phyloP scores from a whole-genome alignment of 2,797 vertebrate species.

The Poeciliopsis paucimaculata region DNA sequence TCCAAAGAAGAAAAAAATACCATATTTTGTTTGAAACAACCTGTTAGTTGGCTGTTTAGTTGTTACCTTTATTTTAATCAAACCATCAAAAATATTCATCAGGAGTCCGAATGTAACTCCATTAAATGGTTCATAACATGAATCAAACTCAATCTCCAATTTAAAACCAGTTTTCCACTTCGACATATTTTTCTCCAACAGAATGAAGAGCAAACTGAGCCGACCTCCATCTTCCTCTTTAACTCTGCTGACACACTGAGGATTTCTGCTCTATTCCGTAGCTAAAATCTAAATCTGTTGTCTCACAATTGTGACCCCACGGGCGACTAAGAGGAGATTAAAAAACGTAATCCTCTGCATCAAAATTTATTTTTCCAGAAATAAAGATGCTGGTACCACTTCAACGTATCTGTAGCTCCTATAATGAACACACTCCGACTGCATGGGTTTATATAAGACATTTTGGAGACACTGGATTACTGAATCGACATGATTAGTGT shows the following conservation, averaged over 20 bases:
- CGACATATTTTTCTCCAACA: slow-evolving; percentile 12
- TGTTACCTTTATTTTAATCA: not conserved
- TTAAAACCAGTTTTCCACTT: slow-evolving; percentile 2
- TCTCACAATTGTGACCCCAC: slow-evolving; percentile 42
- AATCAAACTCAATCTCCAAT: not conserved
- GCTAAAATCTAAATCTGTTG: slow-evolving; percentile 31
- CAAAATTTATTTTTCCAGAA: slow-evolving; percentile 42
- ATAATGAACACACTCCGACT: not conserved
- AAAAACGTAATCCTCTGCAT: slow-evolving; percentile 52
- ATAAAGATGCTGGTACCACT: slow-evolving; percentile 16
- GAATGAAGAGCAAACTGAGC: not conserved
- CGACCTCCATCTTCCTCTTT: not conserved
- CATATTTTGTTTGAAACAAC: not conserved
- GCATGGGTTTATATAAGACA: not conserved
- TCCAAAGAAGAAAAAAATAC: not conserved
- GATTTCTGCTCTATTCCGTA: not conserved
- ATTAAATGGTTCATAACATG: not conserved
- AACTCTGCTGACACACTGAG: slow-evolving; percentile 13
- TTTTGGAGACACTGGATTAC: not conserved
- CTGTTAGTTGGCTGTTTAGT: not conserved
- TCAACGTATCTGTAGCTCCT: not conserved
- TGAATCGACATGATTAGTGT: not conserved
- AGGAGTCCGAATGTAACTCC: not conserved
- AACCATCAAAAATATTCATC: not conserved
- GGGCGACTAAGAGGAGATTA: slow-evolving; percentile 45